Percentiles rank a stretch among this genome's conserved stretches.
Evolutionary conservation across 2,888 invertebrate genomes (phyloP).

Genomic region (Chrysolina oricalcia): DNA sequence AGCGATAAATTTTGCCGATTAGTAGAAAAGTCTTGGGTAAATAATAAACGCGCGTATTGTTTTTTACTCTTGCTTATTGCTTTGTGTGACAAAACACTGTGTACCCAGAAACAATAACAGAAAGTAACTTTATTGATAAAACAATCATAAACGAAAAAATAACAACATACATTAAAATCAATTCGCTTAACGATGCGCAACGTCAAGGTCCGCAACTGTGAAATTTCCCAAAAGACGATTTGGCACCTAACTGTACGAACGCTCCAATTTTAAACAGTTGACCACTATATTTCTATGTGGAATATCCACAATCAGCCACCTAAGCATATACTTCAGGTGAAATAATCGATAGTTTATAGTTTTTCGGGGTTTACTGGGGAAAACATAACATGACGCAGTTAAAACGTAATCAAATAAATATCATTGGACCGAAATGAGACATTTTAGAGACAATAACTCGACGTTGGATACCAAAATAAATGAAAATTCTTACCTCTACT

Average conservation of each 20-base stretch:
- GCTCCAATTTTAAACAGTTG: constrained; percentile 28
- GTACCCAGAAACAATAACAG: constrained; percentile 20
- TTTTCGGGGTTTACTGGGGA: constrained; percentile 22
- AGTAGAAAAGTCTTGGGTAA: not conserved
- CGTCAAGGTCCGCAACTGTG: constrained; percentile 17
- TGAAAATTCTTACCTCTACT: constrained; percentile 61
- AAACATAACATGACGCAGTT: constrained; percentile 3
- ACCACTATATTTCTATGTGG: constrained; percentile 29
- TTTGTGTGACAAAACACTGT: constrained; percentile 9
- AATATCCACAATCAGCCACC: constrained; percentile 46
- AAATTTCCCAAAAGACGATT: constrained; percentile 20
- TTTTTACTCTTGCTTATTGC: not conserved
- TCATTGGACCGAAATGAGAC: not conserved
- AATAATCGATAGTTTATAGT: constrained; percentile 48
- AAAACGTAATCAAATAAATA: not conserved
- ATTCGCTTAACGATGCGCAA: constrained; percentile 15
- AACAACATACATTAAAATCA: constrained; percentile 24
- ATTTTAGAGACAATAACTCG: constrained; percentile 24
- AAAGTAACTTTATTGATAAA: constrained; percentile 22
- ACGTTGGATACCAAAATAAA: constrained; percentile 42
- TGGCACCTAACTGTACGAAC: constrained; percentile 1
- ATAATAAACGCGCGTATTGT: constrained; percentile 1
- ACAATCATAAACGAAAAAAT: constrained; percentile 16
- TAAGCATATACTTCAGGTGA: constrained; percentile 51
- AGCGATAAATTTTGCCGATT: not conserved